Conservation (phyloP, 2,113 vertebrate species). For the Bolborhynchus lineola region DNA sequence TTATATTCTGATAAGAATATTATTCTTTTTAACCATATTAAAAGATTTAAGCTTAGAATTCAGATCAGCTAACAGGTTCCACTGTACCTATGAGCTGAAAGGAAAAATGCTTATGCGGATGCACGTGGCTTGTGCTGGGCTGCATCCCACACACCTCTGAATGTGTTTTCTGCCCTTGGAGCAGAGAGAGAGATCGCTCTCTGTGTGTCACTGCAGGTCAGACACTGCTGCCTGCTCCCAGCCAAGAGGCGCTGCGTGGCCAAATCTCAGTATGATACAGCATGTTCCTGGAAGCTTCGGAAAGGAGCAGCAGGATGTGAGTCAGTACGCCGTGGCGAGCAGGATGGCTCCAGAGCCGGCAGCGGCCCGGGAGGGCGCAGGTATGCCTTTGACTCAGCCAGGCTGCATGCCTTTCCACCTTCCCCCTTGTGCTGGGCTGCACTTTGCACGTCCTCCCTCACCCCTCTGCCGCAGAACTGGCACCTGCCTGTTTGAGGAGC, state of each 20-base stretch:
- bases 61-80: neutral
- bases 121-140: fast-evolving
- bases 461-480: neutral
- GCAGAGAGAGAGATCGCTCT: neutral
- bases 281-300: slow-evolving; percentile 38
- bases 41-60: neutral
- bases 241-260: slow-evolving; percentile 1
- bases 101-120: neutral
- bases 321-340: slow-evolving; percentile 54
- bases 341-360: slow-evolving; percentile 53
- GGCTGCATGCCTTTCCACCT: neutral
- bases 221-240: neutral
- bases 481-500: neutral
- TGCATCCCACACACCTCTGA: neutral
- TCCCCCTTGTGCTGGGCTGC: neutral
- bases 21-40: neutral
- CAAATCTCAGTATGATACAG: slow-evolving; percentile 19
- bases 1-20: neutral
- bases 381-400: neutral
- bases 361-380: slow-evolving; percentile 24
- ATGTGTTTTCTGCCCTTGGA: neutral
- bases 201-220: neutral
- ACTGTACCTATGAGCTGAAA: neutral
- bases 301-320: slow-evolving; percentile 72
- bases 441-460: neutral